Conservation (phyloP, 1,140 invertebrate species). For the Aphelinus atriplicis region DNA sequence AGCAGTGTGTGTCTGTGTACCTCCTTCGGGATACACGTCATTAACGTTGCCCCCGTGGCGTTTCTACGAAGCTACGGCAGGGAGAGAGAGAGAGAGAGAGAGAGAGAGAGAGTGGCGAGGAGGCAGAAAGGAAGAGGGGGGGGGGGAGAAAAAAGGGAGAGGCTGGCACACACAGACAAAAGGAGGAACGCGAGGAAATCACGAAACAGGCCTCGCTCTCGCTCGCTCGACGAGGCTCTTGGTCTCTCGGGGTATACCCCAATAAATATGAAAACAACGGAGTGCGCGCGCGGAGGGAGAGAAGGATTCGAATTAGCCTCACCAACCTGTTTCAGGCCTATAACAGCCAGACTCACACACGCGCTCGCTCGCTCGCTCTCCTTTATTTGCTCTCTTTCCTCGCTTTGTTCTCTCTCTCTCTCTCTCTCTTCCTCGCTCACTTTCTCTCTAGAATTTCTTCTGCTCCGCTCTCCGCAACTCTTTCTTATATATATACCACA, state of each 20-base stretch:
- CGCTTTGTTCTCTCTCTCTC: conserved; percentile 34
- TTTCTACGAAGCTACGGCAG: conserved; percentile 50
- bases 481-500: too few relatives aligned
- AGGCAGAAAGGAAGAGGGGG: conserved; percentile 32
- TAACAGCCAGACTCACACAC: conserved; percentile 20
- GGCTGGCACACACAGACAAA: conserved; percentile 31
- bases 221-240: conserved; percentile 16
- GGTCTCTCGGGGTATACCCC: conserved; percentile 44
- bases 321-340: conserved; percentile 39
- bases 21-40: conserved; percentile 54
- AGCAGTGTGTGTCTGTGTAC: conserved; percentile 18
- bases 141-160: conserved; percentile 7
- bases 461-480: conserved; percentile 34
- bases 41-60: conserved; percentile 53
- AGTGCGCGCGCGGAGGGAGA: conserved; percentile 8
- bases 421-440: conserved; percentile 32
- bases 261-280: conserved; percentile 67
- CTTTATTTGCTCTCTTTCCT: conserved; percentile 50
- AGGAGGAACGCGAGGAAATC: conserved; percentile 42
- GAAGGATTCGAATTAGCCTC: conserved; percentile 38
- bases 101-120: conserved; percentile 21
- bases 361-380: conserved; percentile 27
- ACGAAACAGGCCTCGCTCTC: conserved; percentile 47
- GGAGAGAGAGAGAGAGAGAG: conserved; percentile 22
- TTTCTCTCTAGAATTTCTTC: conserved; percentile 43